These are phyloP conservation scores for Distichodus sexfasciatus DNA, from an alignment of 2,797 vertebrate genomes.

Conservation along the genomic window DNA sequence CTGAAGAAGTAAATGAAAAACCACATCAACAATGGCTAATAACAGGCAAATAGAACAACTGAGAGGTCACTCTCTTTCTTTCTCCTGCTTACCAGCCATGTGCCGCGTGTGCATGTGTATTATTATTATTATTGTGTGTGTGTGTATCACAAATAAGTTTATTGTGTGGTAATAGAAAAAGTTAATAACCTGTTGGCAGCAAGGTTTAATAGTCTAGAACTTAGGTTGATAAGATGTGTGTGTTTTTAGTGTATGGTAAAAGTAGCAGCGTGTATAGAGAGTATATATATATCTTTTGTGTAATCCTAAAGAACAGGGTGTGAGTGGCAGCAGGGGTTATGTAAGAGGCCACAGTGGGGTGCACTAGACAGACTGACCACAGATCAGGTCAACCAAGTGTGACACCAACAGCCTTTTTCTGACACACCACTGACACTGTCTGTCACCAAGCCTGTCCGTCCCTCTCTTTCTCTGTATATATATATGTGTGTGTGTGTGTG, in stretches of 20 bases:
- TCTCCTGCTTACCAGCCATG: too few species aligned
- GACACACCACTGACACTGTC: conserved; percentile 79
- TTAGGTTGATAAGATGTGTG: conserved; percentile 39
- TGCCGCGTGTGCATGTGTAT: too few species aligned
- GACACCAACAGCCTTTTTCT: conserved; percentile 83
- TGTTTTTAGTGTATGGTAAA: conserved; percentile 31
- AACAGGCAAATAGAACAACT: too few species aligned
- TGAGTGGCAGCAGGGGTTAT: conserved; percentile 82
- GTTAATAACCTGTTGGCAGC: too few species aligned
- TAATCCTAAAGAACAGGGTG: conserved; percentile 68
- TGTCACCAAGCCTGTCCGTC: conserved; percentile 65
- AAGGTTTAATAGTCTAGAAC: too few species aligned
- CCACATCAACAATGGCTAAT: too few species aligned
- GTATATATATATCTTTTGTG: conserved; percentile 44
- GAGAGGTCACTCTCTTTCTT: too few species aligned
- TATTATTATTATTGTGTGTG: too few species aligned
- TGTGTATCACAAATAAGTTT: too few species aligned
- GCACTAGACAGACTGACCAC: conserved; percentile 78
- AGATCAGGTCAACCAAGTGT: conserved; percentile 85
- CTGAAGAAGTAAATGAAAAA: too few species aligned
- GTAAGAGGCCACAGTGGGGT: conserved; percentile 79
- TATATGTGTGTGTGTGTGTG: conserved; percentile 38
- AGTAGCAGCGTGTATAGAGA: conserved; percentile 27
- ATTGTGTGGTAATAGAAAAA: too few species aligned
- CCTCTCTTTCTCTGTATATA: conserved; percentile 19